Evolutionary conservation across 2,888 invertebrate genomes (phyloP).

Genomic region (Cantharis flavilabris): DNA sequence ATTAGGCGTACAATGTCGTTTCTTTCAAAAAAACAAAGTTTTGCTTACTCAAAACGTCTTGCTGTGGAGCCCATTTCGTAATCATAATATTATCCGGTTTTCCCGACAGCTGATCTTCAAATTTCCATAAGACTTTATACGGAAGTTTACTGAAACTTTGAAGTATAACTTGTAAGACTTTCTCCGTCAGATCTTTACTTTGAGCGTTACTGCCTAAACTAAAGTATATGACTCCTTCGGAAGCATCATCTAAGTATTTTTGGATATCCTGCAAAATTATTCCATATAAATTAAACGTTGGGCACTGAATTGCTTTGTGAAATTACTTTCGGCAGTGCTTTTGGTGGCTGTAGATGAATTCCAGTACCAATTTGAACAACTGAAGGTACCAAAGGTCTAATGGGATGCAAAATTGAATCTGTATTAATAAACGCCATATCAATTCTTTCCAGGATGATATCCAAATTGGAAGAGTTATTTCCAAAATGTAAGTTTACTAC

Average conservation of each 20-base stretch:
- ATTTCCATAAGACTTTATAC: slow-evolving; percentile 56
- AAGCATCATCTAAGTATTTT: not conserved
- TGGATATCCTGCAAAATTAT: not conserved
- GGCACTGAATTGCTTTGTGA: no score
- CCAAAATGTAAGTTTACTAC: not conserved
- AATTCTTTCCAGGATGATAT: not conserved
- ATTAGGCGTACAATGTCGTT: not conserved
- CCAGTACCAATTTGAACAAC: not conserved
- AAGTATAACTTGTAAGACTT: slow-evolving; percentile 44
- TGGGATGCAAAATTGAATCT: slow-evolving; percentile 36
- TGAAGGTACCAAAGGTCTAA: not conserved
- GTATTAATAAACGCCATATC: slow-evolving; percentile 35
- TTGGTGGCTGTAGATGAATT: not conserved
- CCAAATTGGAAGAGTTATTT: not conserved
- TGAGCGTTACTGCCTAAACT: slow-evolving; percentile 8
- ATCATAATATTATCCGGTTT: slow-evolving; percentile 52
- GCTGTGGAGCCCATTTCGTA: slow-evolving; percentile 54
- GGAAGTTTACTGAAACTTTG: slow-evolving; percentile 50
- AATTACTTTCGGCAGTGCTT: not conserved
- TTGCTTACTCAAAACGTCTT: slow-evolving; percentile 48
- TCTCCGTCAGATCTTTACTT: slow-evolving; percentile 25
- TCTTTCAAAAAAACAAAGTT: not conserved
- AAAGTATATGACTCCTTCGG: slow-evolving; percentile 33
- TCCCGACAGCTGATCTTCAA: slow-evolving; percentile 44
- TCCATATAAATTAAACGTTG: no score